Base-by-base conservation (phyloP, 2,797 vertebrate species). In the Macrochelys suwanniensis region DNA sequence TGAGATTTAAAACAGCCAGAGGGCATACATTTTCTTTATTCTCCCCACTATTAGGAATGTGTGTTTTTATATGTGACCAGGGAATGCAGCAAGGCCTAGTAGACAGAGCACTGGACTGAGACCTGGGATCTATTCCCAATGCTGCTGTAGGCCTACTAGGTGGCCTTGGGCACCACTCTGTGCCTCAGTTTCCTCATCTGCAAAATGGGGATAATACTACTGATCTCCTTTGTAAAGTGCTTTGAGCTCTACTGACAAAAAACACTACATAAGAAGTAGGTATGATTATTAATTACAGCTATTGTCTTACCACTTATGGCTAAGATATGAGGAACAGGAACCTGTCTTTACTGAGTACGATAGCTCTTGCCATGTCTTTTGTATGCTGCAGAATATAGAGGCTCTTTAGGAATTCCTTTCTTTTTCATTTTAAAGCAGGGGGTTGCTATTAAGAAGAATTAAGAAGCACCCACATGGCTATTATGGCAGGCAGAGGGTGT, bases 381-480 rank as follows among this genome's bases (percentile, higher is more conserved):
- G 78, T 94, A 89, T 95, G 84, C 81, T 89, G 65, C 89, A 84
- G 11, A 92, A 57, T 47, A 53, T 26, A 61, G 61, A 80, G 23
- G 9, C 21, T 31, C n/a, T 59, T 28, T 4, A 95, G 89, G 90
- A 96, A 91, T 89, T 68, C 85, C 87, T 95, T 85, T 82, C 81
- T 77, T 94, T 97, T 88, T 88, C 80, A 89, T 45, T 84, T 88
- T 80, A 89, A 94, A 95, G 59, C 45, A 92, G 47, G 92, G 31
- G 33, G 90, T 93, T 96, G 37, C 11, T 42, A 95, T 95, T 89
- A 94, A 33, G 87, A 87, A 94, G 95, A 90, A 91, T 83, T 0
- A 96, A 93, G 78, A 94, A 93, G 87, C 82, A 88, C 87, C 91
- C 90, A 94, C 91, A 93, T 78, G 85, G 65, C 65, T 94, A 96